Conservation (phyloP, 2,888 invertebrate genomes). For the Daptonema setosum region DNA sequence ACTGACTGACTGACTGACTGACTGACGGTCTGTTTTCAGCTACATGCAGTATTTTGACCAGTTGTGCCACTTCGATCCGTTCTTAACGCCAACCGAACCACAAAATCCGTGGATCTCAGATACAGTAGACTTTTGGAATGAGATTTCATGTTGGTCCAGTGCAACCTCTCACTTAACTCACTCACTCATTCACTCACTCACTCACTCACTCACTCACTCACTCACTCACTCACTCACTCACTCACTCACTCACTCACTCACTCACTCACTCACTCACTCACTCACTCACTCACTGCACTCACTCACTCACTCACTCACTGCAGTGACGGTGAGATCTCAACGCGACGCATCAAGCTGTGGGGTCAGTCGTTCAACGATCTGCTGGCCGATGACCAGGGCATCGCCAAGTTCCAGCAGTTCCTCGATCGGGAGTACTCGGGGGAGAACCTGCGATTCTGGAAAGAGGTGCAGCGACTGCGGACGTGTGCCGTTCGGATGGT, state of each 20-base stretch:
- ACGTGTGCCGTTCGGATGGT: constrained; percentile 64
- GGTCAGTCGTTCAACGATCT: constrained; percentile 84
- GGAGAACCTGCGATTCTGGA: constrained; percentile 69
- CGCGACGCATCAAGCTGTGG: constrained; percentile 82
- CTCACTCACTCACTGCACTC: no score
- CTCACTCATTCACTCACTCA: no score
- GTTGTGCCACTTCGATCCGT: constrained; percentile 83
- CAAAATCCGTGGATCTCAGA: constrained; percentile 86
- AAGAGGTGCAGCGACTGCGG: constrained; percentile 52
- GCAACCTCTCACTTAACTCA: no score
- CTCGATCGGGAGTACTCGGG: constrained; percentile 93
- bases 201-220: no score
- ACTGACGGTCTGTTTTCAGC: no score
- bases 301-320: no score
- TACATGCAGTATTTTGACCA: constrained; percentile 42
- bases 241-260: no score
- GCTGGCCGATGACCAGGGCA: constrained; percentile 45
- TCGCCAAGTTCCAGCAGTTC: constrained; percentile 84
- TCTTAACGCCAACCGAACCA: constrained; percentile 71
- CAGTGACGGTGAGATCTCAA: constrained; percentile 56
- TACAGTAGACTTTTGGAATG: constrained; percentile 86
- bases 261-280: no score
- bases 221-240: no score
- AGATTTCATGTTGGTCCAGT: no score
- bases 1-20: no score